Conservation (phyloP, 2,888 invertebrate genomes). For the Netelia inedita region DNA sequence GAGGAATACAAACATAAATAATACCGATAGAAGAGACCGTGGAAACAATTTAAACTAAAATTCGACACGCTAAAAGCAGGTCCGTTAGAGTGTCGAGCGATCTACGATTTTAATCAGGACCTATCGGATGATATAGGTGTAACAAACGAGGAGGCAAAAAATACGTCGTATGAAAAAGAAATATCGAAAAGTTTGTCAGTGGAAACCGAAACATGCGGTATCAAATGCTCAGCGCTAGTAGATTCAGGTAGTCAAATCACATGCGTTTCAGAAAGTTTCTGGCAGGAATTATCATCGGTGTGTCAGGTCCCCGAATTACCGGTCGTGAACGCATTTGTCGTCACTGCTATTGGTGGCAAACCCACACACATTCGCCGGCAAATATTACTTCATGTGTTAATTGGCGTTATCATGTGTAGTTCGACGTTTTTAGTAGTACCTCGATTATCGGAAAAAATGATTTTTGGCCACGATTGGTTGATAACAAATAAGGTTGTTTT, state of each 20-base stretch:
- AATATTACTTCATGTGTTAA: background rate
- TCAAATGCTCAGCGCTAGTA: slow-evolving; percentile 6
- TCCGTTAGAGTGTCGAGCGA: slow-evolving; percentile 35
- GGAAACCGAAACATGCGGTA: background rate
- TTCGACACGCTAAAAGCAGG: slow-evolving; percentile 23
- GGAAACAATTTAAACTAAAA: slow-evolving; percentile 31
- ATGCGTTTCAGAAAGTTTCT: slow-evolving; percentile 32
- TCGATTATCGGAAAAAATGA: background rate
- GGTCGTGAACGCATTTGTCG: slow-evolving; percentile 13
- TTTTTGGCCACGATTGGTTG: slow-evolving; percentile 28
- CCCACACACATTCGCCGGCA: slow-evolving; percentile 1
- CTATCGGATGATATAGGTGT: background rate
- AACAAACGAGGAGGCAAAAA: background rate
- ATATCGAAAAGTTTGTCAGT: slow-evolving; percentile 32
- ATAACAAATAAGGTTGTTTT: background rate
- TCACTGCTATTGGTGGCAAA: slow-evolving; percentile 17
- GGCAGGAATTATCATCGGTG: background rate
- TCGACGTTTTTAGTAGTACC: slow-evolving; percentile 19
- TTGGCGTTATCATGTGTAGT: background rate
- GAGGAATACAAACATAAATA: background rate
- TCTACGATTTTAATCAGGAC: slow-evolving; percentile 32
- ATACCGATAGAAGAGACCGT: background rate
- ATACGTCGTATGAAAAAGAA: background rate
- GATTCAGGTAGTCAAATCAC: slow-evolving; percentile 39
- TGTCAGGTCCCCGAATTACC: slow-evolving; percentile 21